A percentile compares a stretch with the other conserved stretches of the same genome.
These are phyloP conservation scores for Brachymystax lenok DNA, from an alignment of 2,797 vertebrate genomes.

Conservation along the genomic window DNA sequence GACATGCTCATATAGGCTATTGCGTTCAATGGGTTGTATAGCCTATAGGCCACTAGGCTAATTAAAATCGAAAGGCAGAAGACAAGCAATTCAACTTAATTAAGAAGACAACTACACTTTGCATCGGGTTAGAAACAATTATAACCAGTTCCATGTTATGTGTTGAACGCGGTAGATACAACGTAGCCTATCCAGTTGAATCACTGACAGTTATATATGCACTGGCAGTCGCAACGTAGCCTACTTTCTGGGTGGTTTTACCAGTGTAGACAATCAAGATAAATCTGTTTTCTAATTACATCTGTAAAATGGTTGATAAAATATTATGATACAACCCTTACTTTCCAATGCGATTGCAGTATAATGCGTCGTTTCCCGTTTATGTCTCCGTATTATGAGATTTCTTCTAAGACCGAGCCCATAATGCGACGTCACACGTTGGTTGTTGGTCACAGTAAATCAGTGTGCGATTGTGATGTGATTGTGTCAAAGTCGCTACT, in stretches of 20 bases:
- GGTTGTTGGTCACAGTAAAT: conserved; percentile 11
- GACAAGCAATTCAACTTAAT: neutral
- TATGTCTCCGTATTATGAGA: conserved; percentile 8
- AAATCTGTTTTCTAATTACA: neutral
- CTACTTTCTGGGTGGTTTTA: neutral
- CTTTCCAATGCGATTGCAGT: conserved; percentile 6
- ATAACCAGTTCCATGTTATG: too few species aligned
- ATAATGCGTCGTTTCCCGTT: conserved; percentile 7
- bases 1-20: neutral
- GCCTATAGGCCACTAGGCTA: too few species aligned
- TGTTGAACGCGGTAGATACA: neutral
- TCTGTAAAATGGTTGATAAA: neutral
- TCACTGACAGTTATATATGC: conserved; percentile 1
- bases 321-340: conserved; percentile 25
- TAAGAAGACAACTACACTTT: neutral
- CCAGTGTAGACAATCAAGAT: neutral
- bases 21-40: neutral
- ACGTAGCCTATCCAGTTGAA: neutral
- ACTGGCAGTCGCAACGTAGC: neutral
- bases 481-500: neutral
- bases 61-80: neutral
- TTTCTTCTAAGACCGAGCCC: conserved; percentile 33
- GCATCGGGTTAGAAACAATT: neutral
- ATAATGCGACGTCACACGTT: conserved; percentile 35
- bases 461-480: conserved; percentile 10